phyloP scores from a whole-genome alignment of 1,140 invertebrate species.

The Drosophila erecta region DNA sequence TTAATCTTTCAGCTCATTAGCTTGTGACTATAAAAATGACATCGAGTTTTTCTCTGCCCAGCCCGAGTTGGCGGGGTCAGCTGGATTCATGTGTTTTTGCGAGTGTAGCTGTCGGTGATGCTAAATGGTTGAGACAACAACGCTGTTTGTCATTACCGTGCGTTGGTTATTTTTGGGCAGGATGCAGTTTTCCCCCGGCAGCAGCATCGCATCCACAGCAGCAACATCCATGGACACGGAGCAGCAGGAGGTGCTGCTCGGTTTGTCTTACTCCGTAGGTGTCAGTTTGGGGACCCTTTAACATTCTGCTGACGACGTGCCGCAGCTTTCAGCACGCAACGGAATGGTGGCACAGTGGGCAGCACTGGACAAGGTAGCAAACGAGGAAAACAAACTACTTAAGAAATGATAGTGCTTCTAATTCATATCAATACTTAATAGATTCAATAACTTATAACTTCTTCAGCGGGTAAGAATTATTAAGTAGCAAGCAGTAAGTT shows the following conservation, averaged over 20 bases:
- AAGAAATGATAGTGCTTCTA: too few species aligned
- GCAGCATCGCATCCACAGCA: background rate
- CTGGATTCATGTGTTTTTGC: background rate
- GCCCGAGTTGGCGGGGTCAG: too few species aligned
- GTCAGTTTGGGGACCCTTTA: conserved; percentile 49
- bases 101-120: conserved; percentile 26
- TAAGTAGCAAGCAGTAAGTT: too few species aligned
- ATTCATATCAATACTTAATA: too few species aligned
- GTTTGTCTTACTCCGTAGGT: conserved; percentile 54
- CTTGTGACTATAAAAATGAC: too few species aligned
- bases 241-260: conserved; percentile 26
- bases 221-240: conserved; percentile 25
- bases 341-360: conserved; percentile 19
- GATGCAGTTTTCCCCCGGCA: conserved; percentile 3
- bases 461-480: too few species aligned
- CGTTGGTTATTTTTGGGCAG: conserved; percentile 61
- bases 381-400: background rate
- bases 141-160: conserved; percentile 66
- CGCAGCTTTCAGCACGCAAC: conserved; percentile 25
- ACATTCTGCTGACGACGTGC: conserved; percentile 60
- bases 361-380: too few species aligned
- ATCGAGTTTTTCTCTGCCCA: too few species aligned
- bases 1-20: too few species aligned
- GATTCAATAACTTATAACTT: too few species aligned
- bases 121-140: conserved; percentile 51